phyloP scores from a whole-genome alignment of 53 echinoderm and acorn worm species.

The Patiria pectinifera region DNA sequence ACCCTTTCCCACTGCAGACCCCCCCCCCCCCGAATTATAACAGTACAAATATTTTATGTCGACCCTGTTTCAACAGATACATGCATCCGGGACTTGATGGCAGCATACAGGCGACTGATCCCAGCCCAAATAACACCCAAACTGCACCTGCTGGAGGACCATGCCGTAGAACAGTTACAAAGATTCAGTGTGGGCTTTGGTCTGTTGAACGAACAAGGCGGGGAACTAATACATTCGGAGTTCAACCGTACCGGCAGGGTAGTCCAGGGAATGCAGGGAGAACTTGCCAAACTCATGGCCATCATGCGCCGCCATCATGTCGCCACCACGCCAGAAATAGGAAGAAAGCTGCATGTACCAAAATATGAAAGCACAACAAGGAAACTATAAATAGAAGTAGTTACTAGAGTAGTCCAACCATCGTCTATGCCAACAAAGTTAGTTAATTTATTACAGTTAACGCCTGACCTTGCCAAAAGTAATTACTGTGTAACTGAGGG shows the following conservation, averaged over 20 bases:
- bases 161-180: not conserved
- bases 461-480: too few relatives aligned
- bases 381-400: not conserved
- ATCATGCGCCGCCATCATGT: constrained; percentile 7
- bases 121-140: constrained; percentile 43
- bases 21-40: too few relatives aligned
- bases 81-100: constrained; percentile 30
- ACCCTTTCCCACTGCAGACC: too few relatives aligned
- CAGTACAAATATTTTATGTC: too few relatives aligned
- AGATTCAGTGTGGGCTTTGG: constrained; percentile 34
- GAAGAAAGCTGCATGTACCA: not conserved
- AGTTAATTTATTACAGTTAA: too few relatives aligned
- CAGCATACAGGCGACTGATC: constrained; percentile 1
- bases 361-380: not conserved
- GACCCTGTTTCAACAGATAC: not conserved
- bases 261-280: constrained; percentile 28
- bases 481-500: too few relatives aligned
- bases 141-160: constrained; percentile 46
- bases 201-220: constrained; percentile 61
- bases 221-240: constrained; percentile 51
- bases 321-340: constrained; percentile 11
- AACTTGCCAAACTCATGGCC: constrained; percentile 1
- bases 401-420: too few relatives aligned
- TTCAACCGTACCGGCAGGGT: constrained; percentile 36
- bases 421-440: too few relatives aligned